Conservation (phyloP, 2,888 invertebrate species). For the Balanococcus diminutus region DNA sequence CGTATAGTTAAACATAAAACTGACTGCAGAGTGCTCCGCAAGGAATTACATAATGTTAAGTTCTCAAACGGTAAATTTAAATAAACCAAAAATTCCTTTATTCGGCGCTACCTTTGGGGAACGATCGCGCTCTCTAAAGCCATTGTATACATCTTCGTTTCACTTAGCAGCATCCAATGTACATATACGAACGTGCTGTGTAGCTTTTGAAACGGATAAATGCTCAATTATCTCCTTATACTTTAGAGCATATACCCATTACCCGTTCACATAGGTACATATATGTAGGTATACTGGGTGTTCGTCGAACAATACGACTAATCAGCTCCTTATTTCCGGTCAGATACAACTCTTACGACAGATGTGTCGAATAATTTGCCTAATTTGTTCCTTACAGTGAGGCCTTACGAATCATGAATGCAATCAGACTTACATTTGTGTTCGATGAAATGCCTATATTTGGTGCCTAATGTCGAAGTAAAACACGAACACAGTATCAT, state of each 20-base stretch:
- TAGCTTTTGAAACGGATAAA: not conserved
- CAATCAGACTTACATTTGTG: not conserved
- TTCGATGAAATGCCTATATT: not conserved
- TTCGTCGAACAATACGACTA: not conserved
- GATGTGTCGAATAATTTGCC: not conserved
- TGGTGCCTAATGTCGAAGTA: not conserved
- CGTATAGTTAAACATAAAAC: not conserved
- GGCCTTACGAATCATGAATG: not conserved
- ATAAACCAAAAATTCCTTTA: conserved; percentile 6
- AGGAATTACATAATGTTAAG: not conserved
- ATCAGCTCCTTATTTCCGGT: not conserved
- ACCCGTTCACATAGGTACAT: not conserved
- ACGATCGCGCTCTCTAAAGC: not conserved
- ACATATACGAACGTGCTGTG: not conserved
- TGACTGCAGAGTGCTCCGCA: not conserved
- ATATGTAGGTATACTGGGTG: not conserved
- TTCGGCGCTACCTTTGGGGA: not conserved
- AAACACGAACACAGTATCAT: too few species aligned
- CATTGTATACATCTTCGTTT: not conserved
- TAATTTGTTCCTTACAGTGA: not conserved
- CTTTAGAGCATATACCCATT: not conserved
- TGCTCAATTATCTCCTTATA: not conserved
- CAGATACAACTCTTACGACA: not conserved
- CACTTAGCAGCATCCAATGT: not conserved
- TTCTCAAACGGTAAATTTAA: not conserved